These are phyloP conservation scores for Lathamus discolor DNA, from an alignment of 2,113 vertebrate species.

Conservation along the genomic window DNA sequence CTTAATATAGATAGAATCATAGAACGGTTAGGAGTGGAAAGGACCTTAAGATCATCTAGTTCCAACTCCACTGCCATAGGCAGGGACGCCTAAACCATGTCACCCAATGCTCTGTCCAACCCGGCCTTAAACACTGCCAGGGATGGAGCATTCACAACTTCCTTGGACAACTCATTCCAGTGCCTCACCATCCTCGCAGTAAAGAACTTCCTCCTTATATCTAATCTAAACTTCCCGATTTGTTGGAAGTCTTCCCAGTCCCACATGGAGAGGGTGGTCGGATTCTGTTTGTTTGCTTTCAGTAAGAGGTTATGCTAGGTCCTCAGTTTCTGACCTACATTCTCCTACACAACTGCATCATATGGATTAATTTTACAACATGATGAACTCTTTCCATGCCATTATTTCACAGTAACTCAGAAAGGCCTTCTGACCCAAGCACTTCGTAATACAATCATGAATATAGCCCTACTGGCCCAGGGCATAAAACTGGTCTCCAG, in stretches of 20 bases:
- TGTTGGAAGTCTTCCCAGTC: neutral
- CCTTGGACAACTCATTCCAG: neutral
- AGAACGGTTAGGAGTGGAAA: neutral
- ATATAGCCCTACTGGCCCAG: neutral
- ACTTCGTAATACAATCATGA: neutral
- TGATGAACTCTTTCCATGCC: neutral
- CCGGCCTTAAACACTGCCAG: neutral
- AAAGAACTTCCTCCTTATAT: neutral
- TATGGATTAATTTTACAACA: neutral
- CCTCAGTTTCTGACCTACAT: neutral
- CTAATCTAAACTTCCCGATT: neutral
- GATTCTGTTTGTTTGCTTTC: neutral
- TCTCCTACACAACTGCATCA: neutral
- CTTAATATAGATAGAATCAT: neutral
- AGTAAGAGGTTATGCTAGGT: neutral
- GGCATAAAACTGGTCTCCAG: neutral
- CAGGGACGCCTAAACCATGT: neutral
- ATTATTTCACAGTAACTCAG: neutral
- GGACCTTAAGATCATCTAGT: neutral
- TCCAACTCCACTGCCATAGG: neutral
- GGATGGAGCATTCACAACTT: neutral
- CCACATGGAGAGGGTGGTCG: fast-evolving
- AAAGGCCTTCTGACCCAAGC: neutral
- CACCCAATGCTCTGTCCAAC: neutral
- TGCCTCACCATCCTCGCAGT: neutral